These are phyloP conservation scores for Oplegnathus fasciatus DNA, from an alignment of 2,113 vertebrate species.

Conservation along the genomic window DNA sequence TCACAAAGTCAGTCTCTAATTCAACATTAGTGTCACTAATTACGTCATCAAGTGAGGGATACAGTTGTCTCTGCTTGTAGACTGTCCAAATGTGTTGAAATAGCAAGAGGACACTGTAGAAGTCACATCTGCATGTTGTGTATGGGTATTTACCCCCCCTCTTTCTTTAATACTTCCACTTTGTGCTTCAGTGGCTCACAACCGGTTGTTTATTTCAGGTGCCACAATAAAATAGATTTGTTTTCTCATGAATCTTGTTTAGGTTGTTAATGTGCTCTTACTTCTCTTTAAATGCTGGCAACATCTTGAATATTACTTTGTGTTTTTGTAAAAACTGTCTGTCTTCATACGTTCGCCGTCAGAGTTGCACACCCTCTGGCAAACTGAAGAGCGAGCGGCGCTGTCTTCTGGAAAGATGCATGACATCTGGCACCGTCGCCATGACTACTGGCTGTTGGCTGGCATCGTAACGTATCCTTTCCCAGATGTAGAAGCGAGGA, in stretches of 20 bases:
- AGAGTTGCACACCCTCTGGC: conserved; percentile 98
- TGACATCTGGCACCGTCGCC: conserved; percentile 98
- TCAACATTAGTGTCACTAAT: background rate
- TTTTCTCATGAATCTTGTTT: conserved; percentile 15
- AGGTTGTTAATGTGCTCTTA: conserved; percentile 1
- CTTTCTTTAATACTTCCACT: background rate
- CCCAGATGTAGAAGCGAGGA: conserved; percentile 7
- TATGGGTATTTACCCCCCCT: background rate
- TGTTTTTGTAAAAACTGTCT: conserved; percentile 18
- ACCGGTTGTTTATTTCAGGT: conserved; percentile 6
- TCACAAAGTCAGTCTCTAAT: background rate
- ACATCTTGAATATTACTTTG: conserved; percentile 12
- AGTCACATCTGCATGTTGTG: background rate
- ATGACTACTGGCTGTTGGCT: conserved; percentile 98
- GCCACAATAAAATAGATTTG: background rate
- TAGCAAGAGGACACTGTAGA: background rate
- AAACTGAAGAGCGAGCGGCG: conserved; percentile 95
- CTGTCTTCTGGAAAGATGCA: conserved; percentile 96
- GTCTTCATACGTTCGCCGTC: conserved; percentile 30
- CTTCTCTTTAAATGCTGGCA: background rate
- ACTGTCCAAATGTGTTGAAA: background rate
- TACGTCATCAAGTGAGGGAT: background rate
- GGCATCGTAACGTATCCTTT: conserved; percentile 98
- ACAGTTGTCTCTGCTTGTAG: background rate
- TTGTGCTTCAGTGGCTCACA: background rate